A percentile compares a stretch with the other conserved stretches of the same genome.
These are phyloP conservation scores for Propithecus perrieri DNA, from an alignment of 2,797 vertebrate species.

Conservation along the genomic window DNA sequence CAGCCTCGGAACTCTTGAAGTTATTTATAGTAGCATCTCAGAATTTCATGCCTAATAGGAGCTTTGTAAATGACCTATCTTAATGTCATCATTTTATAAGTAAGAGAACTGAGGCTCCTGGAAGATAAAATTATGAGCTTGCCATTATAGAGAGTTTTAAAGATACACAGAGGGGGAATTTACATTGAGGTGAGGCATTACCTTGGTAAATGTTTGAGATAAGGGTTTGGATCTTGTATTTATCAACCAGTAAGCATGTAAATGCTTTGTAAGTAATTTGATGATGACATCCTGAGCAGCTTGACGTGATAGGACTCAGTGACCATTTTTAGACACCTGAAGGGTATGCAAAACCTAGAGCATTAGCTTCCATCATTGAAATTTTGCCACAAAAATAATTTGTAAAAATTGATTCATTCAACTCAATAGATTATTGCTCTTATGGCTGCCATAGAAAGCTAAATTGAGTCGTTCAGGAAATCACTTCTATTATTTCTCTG, in stretches of 20 bases:
- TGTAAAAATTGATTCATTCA: not conserved
- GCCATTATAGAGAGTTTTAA: not conserved
- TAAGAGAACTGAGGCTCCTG: not conserved
- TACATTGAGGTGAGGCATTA: not conserved
- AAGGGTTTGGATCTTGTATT: not conserved
- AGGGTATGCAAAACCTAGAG: not conserved
- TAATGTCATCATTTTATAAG: not conserved
- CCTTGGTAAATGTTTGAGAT: not conserved
- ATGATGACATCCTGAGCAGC: not conserved
- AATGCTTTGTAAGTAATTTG: not conserved
- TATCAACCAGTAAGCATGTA: not conserved
- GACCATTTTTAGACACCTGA: not conserved
- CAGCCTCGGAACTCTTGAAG: not conserved
- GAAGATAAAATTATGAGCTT: not conserved
- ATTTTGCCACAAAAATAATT: not conserved
- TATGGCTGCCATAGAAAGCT: not conserved
- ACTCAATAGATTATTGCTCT: not conserved
- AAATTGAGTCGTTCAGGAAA: not conserved
- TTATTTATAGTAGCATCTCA: slow-evolving; percentile 14
- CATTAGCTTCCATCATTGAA: not conserved
- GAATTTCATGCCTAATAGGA: not conserved
- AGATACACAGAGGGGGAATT: not conserved
- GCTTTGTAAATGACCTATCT: slow-evolving; percentile 4
- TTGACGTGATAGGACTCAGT: not conserved
- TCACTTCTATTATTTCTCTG: not conserved